Base-by-base conservation (phyloP, 2,888 invertebrate species). In the Macroteleia sp. region DNA sequence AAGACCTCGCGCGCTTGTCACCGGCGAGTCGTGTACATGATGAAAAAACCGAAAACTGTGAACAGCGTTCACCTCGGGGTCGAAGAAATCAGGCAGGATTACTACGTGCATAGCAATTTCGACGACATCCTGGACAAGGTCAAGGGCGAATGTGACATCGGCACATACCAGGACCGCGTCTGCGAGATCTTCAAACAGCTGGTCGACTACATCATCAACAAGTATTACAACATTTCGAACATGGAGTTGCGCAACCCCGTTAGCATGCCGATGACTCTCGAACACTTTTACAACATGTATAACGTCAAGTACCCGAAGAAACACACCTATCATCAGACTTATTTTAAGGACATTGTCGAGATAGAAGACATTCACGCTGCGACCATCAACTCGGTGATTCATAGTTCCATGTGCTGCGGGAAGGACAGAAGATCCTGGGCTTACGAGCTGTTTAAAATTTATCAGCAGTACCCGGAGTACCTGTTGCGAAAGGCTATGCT, bases 1-100 rank as follows among this genome's bases (percentile, higher is more conserved):
- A 96, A 96, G 89, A 95, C 96, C 0, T 94, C 95, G 0, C 91
- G 92, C 44, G 94, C 96, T 0, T 95, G 95, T 82, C 93, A 94
- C 81, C 92, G 96, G 9, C 92, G 96, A 14, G 89, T 95, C 1
- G 86, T 93, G 36, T 94, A 94, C 86, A 93, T 95, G 86, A 88
- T 94, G 84, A 93, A 93, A 80, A 94, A 93, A 81, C 92, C 93
- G 0, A 91, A 92, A 3, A 94, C 94, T 1, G 87, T 92, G 10
- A 93, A 93, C 32, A 94, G 94, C 80, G 93, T 95, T 0, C 91
- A 93, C 3, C 90, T 94, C 9, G 94, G 94, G 85, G 88, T 94
- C 3, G 93, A 94, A 70, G 94, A 95, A 84, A 91, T 95, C 32
- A 92, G 93, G 54, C 93, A 94, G 67, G 94, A 94, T 81, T 91